Evolutionary conservation across 2,113 vertebrate species (phyloP), one percentile per base, ranked within the genome.

Genomic region (Pterocles orientalis): DNA sequence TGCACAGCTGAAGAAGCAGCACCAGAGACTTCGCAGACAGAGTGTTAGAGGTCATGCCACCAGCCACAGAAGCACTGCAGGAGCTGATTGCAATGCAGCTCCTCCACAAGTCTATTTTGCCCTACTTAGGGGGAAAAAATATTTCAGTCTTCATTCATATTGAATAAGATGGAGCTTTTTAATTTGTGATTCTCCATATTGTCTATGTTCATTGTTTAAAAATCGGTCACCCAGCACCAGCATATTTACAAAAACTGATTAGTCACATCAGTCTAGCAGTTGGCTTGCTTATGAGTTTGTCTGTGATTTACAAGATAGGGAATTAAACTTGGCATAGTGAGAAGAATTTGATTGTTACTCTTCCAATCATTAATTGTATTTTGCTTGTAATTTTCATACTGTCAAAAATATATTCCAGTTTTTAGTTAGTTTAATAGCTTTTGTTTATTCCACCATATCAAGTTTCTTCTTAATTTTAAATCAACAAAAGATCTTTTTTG

Each of bases 241-340:
- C 15, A 28, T 51, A 86, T 73, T 88, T 90, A 86, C 86, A 65
- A 91, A 90, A 93, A 66, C 14, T 43, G 65, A 88, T 94, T 94
- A 91, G 85, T 88, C 56, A 36, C 61, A 65, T 71, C 70, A 85
- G 8, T 86, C 34, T 92, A 61, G 36, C 9, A 53, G 33, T 50
- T 77, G 31, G 65, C 31, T 83, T 92, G 50, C 83, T 84, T 90
- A 68, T 76, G 81, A 92, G 39, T 51, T 80, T 72, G 33, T 50
- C 56, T 83, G n/a, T 82, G 72, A 84, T 85, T 95, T 92, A 92
- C 65, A 89, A 65, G 39, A 78, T 21, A 90, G 56, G 60, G 97
- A 92, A 96, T 77, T 64, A 82, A 82, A 41, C 21, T 73, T 83
- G 64, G 66, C 73, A 65, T 17, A 78, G n/a, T 24, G 36, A 92